These are phyloP conservation scores for Limnephilus auricula DNA, from an alignment of 2,888 invertebrate species.

Conservation along the genomic window DNA sequence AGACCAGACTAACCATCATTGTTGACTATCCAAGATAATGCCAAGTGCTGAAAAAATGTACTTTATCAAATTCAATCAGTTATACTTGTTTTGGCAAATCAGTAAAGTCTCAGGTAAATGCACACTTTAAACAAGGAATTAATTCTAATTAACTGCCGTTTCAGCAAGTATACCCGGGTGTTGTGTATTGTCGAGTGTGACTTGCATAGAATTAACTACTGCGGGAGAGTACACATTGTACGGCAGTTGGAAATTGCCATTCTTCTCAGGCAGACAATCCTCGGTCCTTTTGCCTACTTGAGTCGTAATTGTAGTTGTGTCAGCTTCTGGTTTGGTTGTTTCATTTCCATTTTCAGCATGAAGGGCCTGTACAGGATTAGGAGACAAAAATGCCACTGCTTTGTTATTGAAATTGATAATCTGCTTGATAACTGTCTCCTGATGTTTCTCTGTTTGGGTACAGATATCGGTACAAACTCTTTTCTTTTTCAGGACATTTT, in stretches of 20 bases:
- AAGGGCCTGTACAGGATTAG: not conserved
- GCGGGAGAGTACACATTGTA: not conserved
- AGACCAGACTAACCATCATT: not conserved
- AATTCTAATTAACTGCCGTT: not conserved
- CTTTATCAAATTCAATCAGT: not conserved
- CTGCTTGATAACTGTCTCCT: conserved; percentile 13
- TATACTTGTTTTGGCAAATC: not conserved
- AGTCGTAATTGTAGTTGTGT: not conserved
- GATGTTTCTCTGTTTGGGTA: conserved; percentile 19
- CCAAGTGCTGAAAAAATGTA: not conserved
- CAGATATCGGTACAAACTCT: conserved; percentile 45
- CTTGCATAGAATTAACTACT: not conserved
- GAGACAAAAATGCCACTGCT: not conserved
- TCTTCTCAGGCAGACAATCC: not conserved
- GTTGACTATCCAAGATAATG: not conserved
- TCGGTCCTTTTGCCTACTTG: not conserved
- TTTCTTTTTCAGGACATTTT: conserved; percentile 49
- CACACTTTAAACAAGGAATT: not conserved
- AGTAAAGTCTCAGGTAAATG: not conserved
- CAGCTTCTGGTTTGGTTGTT: not conserved
- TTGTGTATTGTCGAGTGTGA: not conserved
- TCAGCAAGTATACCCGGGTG: not conserved
- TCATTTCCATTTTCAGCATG: conserved; percentile 7
- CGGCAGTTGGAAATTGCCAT: not conserved
- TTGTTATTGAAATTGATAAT: conserved; percentile 15